Evolutionary conservation across 2,888 invertebrate genomes (phyloP).

Genomic region (Melieria crassipennis): DNA sequence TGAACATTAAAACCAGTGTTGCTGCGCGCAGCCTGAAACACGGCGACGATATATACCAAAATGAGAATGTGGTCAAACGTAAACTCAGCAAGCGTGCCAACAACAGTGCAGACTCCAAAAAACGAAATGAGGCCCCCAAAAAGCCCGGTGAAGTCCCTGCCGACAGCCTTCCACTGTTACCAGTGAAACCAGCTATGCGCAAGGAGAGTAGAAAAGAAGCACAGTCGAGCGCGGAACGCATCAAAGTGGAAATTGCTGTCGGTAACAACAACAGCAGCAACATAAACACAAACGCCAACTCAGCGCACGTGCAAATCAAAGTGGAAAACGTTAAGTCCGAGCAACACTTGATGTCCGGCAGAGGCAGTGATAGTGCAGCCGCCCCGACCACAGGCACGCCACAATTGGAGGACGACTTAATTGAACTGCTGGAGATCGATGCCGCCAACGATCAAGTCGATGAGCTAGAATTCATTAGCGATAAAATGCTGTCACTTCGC

Average conservation of each 20-base stretch:
- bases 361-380: slow-evolving; percentile 5
- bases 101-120: slow-evolving; percentile 22
- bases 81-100: slow-evolving; percentile 37
- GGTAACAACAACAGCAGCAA: not conserved
- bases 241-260: not conserved
- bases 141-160: not conserved
- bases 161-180: too few relatives aligned
- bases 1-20: slow-evolving; percentile 43
- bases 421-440: too few relatives aligned
- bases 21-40: slow-evolving; percentile 50
- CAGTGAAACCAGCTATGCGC: not conserved
- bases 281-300: not conserved
- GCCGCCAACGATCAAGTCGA: too few relatives aligned
- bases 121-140: slow-evolving; percentile 18
- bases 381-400: not conserved
- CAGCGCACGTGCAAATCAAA: slow-evolving; percentile 13
- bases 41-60: slow-evolving; percentile 56
- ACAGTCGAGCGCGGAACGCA: too few relatives aligned
- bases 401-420: too few relatives aligned
- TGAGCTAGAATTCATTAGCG: too few relatives aligned
- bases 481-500: too few relatives aligned
- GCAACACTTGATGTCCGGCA: slow-evolving; percentile 7
- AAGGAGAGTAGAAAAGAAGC: too few relatives aligned
- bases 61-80: slow-evolving; percentile 55
- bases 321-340: slow-evolving; percentile 38